phyloP scores from a whole-genome alignment of 1,140 invertebrate genomes.

The Trichomalopsis sarcophagae region DNA sequence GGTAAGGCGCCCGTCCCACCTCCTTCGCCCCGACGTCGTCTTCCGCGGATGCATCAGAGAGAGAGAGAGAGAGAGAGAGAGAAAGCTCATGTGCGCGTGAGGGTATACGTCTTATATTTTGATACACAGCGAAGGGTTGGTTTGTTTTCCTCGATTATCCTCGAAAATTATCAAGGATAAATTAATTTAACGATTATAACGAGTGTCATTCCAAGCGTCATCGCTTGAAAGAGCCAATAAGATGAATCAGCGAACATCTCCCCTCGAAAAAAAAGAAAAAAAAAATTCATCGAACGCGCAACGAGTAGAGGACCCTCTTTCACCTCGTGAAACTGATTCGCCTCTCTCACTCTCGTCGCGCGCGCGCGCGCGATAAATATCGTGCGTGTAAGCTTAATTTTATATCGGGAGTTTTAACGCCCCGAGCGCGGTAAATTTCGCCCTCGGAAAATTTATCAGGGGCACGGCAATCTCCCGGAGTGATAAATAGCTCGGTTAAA shows the following conservation, averaged over 20 bases:
- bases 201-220: no score
- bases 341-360: background rate
- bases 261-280: background rate
- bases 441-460: conserved; percentile 38
- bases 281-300: background rate
- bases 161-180: no score
- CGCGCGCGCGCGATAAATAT: conserved; percentile 18
- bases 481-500: conserved; percentile 37
- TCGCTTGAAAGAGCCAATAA: no score
- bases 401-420: conserved; percentile 27
- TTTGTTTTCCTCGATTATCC: background rate
- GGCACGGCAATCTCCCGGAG: background rate
- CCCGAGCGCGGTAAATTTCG: conserved; percentile 6
- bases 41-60: background rate
- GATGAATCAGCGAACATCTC: no score
- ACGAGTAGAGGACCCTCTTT: background rate
- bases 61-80: background rate
- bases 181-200: no score
- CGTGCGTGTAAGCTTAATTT: conserved; percentile 33
- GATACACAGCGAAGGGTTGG: background rate
- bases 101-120: no score
- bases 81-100: background rate
- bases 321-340: background rate
- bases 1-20: background rate
- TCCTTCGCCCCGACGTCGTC: background rate